phyloP scores from a whole-genome alignment of 2,888 invertebrate species.

The Leuctra nigra region DNA sequence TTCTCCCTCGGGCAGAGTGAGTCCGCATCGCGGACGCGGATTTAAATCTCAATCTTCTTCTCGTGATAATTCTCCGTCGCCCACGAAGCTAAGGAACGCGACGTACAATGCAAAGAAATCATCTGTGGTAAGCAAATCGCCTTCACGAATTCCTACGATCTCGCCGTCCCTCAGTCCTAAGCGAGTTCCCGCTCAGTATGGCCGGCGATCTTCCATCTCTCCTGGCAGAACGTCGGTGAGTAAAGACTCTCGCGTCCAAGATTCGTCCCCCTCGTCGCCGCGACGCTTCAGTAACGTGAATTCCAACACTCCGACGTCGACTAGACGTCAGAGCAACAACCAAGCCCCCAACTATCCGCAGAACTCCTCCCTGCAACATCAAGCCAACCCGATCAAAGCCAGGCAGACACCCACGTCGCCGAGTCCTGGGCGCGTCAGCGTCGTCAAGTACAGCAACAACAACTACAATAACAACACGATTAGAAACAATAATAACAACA shows the following conservation, averaged over 20 bases:
- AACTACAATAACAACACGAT: background rate
- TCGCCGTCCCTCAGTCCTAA: constrained; percentile 9
- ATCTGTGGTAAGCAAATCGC: background rate
- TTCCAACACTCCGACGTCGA: background rate
- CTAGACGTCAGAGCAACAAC: background rate
- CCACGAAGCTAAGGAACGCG: constrained; percentile 45
- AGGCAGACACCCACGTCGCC: background rate
- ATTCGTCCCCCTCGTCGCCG: too few species aligned
- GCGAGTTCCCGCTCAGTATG: background rate
- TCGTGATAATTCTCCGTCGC: constrained; percentile 46
- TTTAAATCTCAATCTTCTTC: constrained; percentile 49
- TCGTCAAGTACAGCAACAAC: background rate
- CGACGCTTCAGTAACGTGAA: background rate
- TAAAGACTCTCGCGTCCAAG: too few species aligned
- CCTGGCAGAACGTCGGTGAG: constrained; percentile 1
- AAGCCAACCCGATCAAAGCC: background rate
- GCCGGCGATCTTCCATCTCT: constrained; percentile 9
- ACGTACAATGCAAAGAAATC: constrained; percentile 40
- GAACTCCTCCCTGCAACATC: background rate
- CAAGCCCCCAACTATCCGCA: background rate
- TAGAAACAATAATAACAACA: too few species aligned
- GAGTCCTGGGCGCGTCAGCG: background rate
- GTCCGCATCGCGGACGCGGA: constrained; percentile 56
- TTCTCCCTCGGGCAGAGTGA: constrained; percentile 46
- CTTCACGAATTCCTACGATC: constrained; percentile 15